Evolutionary conservation across 1,140 invertebrate species (phyloP).

Genomic region (Phymorhynchus buccinoides): DNA sequence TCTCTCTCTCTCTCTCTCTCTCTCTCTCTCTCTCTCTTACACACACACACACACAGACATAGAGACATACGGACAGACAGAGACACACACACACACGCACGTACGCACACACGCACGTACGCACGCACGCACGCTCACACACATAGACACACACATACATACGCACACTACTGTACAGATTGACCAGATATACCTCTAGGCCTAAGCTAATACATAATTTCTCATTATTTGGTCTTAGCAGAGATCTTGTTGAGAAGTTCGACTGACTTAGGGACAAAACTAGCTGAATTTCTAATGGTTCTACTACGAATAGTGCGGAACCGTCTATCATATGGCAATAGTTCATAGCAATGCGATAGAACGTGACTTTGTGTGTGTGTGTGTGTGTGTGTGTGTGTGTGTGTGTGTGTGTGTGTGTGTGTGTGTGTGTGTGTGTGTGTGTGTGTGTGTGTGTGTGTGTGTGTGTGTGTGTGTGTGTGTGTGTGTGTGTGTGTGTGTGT

Average conservation of each 20-base stretch:
- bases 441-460: background rate
- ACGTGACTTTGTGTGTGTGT: background rate
- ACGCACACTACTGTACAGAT: background rate
- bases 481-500: background rate
- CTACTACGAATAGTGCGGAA: too few relatives aligned
- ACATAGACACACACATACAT: conserved; percentile 12
- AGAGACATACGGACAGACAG: conserved; percentile 17
- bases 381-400: background rate
- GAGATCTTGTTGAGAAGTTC: background rate
- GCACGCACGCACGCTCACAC: conserved; percentile 18
- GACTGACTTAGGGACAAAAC: background rate
- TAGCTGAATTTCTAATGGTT: too few relatives aligned
- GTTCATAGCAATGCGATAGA: background rate
- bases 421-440: background rate
- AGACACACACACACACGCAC: conserved; percentile 32
- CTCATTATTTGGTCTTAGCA: too few relatives aligned
- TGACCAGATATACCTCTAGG: background rate
- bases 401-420: background rate
- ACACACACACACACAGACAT: conserved; percentile 24
- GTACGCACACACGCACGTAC: conserved; percentile 27
- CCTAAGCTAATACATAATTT: too few relatives aligned
- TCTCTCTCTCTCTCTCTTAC: too few relatives aligned
- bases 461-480: background rate
- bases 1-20: background rate
- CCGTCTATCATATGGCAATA: background rate